Evolutionary conservation across 2,888 invertebrate genomes (phyloP), one percentile per base, ranked within the genome.

Genomic region (Drosophila histrio): DNA sequence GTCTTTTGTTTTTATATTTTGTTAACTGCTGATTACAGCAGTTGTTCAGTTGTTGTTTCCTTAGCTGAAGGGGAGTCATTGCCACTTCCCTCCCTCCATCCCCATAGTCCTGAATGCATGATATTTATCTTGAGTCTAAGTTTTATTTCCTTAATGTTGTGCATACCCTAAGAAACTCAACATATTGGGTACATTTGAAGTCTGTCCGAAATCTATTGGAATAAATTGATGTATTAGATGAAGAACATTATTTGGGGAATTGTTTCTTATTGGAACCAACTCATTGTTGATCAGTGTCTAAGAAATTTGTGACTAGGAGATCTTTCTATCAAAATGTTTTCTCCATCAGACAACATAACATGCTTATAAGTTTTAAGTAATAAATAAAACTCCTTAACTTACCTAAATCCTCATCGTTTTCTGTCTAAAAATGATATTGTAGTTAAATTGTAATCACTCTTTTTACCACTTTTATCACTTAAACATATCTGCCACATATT

Each of bases 11-110:
- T 82, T 84, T 84, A 78, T 87, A 86, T 89, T 87, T 89, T 83
- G 89, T 89, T 90, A 90, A 90, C 89, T 90, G 90, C 91, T 90
- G 90, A 90, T 90, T 89, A 88, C 79, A 87, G 89, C 90, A 89
- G 87, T 89, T 88, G 87, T 82, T 83, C 63, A 59, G 70, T 75
- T 79, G 65, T 66, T 76, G 43, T 61, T 75, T 44, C 64, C 61
- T 46, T 30, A 8, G 34, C 30, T 28, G 38, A 28, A 39, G 47
- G 19, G 26, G 11, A 13, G 21, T 9, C 9, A 21, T 8, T 5
- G 19, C 11, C 13, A 1, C 24, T 2, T 26, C 34, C n/a, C 5
- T 30, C 2, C 34, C 32, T 1, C 8, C 3, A 8, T 17, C 13
- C 15, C 13, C 26, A 15, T 32, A 32, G 19, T 13, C 49, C 43